Evolutionary conservation across 2,797 vertebrate genomes (phyloP).

Genomic region (Merluccius polli): DNA sequence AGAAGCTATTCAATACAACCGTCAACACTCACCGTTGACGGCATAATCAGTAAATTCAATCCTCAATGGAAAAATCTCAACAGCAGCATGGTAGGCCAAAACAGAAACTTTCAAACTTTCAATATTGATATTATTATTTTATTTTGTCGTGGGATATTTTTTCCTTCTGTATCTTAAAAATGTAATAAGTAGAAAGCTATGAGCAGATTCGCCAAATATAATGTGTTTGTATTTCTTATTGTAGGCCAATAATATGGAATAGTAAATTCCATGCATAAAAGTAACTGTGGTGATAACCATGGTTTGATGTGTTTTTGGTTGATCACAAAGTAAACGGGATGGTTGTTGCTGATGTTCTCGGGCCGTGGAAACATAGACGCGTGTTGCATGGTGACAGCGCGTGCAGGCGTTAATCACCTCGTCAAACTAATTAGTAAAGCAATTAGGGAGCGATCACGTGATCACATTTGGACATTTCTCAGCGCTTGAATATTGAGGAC

Average conservation of each 20-base stretch:
- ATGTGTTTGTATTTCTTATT: not conserved
- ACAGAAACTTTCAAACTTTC: conserved; percentile 2
- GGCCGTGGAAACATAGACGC: not conserved
- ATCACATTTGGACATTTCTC: not conserved
- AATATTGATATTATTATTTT: not conserved
- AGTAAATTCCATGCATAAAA: too few species aligned
- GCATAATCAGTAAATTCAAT: not conserved
- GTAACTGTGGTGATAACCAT: too few species aligned
- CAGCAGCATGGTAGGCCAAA: conserved; percentile 31
- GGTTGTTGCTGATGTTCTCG: too few species aligned
- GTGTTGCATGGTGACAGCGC: conserved; percentile 73
- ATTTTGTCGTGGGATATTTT: not conserved
- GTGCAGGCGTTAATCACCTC: conserved; percentile 76
- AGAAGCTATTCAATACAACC: too few species aligned
- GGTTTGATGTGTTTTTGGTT: too few species aligned
- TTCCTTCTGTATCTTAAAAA: not conserved
- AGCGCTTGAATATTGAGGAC: not conserved
- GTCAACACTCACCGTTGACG: too few species aligned
- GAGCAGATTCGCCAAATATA: not conserved
- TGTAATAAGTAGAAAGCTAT: not conserved
- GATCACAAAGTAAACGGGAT: not conserved
- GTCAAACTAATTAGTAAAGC: conserved; percentile 90
- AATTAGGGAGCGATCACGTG: conserved; percentile 89
- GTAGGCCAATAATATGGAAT: too few species aligned
- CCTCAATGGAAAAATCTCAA: not conserved